These are phyloP conservation scores for silkworm (Bombyx mori) DNA, from an alignment of 1,140 invertebrate genomes.

Conservation along the genomic window DNA sequence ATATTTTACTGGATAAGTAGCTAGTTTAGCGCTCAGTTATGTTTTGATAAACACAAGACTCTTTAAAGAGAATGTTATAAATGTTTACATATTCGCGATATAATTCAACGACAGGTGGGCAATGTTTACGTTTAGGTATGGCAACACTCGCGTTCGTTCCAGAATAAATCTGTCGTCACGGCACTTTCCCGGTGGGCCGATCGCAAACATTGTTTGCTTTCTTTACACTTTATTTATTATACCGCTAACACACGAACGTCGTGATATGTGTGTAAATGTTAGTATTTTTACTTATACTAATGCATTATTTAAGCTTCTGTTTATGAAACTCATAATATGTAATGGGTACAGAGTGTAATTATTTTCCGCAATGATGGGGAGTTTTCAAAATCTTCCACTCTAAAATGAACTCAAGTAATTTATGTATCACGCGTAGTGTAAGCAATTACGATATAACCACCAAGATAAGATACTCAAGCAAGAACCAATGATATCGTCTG, in stretches of 20 bases:
- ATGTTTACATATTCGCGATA: slow-evolving; percentile 38
- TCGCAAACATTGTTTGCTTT: slow-evolving; percentile 43
- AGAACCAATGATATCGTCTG: neutral
- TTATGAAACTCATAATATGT: neutral
- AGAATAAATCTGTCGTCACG: slow-evolving; percentile 42
- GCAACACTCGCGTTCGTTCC: neutral
- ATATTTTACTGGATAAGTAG: too few relatives aligned
- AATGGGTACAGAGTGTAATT: too few relatives aligned
- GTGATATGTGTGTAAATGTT: slow-evolving; percentile 14
- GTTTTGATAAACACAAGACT: too few relatives aligned
- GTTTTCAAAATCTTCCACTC: too few relatives aligned
- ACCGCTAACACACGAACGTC: slow-evolving; percentile 24
- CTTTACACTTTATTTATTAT: slow-evolving; percentile 39
- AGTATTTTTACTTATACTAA: slow-evolving; percentile 8
- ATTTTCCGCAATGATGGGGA: too few relatives aligned
- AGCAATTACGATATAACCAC: neutral
- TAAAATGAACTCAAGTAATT: too few relatives aligned
- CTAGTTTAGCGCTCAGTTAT: too few relatives aligned
- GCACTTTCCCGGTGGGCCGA: slow-evolving; percentile 11
- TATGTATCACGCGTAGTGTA: too few relatives aligned
- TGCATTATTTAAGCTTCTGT: slow-evolving; percentile 1
- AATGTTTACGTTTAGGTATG: slow-evolving; percentile 16
- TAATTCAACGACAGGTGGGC: slow-evolving; percentile 42
- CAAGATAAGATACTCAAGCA: neutral
- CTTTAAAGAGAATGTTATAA: neutral